These are phyloP conservation scores for Varanus komodoensis DNA, from an alignment of 2,113 vertebrate species.

Conservation along the genomic window DNA sequence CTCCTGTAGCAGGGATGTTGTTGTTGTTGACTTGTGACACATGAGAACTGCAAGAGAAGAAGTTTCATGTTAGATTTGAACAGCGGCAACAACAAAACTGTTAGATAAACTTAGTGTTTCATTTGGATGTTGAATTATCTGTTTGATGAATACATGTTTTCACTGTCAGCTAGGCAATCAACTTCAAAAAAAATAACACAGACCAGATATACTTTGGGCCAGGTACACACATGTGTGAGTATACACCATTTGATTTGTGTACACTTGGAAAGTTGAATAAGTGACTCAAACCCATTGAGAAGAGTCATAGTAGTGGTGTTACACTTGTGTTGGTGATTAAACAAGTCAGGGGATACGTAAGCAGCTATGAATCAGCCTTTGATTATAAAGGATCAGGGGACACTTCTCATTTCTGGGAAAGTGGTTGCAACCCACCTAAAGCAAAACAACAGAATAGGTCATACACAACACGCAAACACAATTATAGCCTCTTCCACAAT, in stretches of 20 bases:
- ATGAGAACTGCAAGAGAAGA: slow-evolving; percentile 77
- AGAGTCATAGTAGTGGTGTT: not conserved
- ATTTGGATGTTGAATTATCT: not conserved
- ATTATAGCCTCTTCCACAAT: slow-evolving; percentile 23
- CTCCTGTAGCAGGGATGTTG: slow-evolving; percentile 80
- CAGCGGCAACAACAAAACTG: not conserved
- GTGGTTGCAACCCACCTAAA: too few species aligned
- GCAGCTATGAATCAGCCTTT: not conserved
- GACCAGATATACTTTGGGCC: not conserved
- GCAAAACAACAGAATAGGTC: not conserved
- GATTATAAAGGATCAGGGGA: not conserved
- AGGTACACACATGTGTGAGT: not conserved
- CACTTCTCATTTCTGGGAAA: not conserved
- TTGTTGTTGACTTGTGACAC: slow-evolving; percentile 82
- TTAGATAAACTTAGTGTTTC: not conserved
- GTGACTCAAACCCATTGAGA: slow-evolving; percentile 7
- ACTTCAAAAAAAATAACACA: not conserved
- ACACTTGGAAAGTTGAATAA: not conserved
- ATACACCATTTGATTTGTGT: not conserved
- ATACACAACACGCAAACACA: not conserved
- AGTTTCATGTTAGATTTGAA: slow-evolving; percentile 31
- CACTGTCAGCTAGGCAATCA: slow-evolving; percentile 3
- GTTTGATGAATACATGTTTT: slow-evolving; percentile 21
- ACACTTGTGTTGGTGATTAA: not conserved
- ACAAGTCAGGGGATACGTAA: not conserved